Base-by-base conservation (phyloP, 2,797 vertebrate species). In the Semaprochilodus insignis region DNA sequence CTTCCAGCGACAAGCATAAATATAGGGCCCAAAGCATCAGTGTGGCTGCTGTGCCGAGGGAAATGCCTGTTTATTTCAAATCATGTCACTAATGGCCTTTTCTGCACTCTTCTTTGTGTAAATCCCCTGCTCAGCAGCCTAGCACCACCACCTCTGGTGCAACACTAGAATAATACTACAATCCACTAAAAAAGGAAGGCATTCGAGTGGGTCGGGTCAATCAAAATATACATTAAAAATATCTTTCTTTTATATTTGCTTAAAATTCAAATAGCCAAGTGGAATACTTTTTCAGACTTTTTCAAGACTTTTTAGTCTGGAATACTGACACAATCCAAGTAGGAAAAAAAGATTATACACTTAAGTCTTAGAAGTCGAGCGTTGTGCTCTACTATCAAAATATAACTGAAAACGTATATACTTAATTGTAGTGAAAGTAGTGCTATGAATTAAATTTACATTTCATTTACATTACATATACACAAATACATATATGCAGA, bases 1-100 rank as follows among this genome's bases (percentile, higher is more conserved):
- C 81, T 87, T 73, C 52, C 78, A 75, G 23, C 77, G 89, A 90
- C 89, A 92, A 81, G 74, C 86, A 90, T 91, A 91, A 93, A 74
- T 86, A 88, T 83, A 89, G 82, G 81, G 73, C 81, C 81, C 25
- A 21, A 51, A 65, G 57, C 80, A 80, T 85, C 59, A n/a, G 59
- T 80, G 19, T 31, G 71, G 77, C 71, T 78, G n/a, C 54, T 34
- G 67, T 1, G 5, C 72, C 44, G 21, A 80, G 65, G 70, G 44
- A 13, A 60, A 70, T 66, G 62, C 40, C 59, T 52, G 59, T 83
- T 87, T 87, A 84, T 86, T 88, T 90, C 62, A 83, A 78, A 82
- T 86, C 34, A 40, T 91, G 79, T 86, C 89, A 91, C 91, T 90
- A 89, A 84, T 71, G 81, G 82, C 44, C 66, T 85, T 89, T 62